Evolutionary conservation across 53 echinoderm and acorn worm genomes (phyloP).

Genomic region (Astropecten irregularis): DNA sequence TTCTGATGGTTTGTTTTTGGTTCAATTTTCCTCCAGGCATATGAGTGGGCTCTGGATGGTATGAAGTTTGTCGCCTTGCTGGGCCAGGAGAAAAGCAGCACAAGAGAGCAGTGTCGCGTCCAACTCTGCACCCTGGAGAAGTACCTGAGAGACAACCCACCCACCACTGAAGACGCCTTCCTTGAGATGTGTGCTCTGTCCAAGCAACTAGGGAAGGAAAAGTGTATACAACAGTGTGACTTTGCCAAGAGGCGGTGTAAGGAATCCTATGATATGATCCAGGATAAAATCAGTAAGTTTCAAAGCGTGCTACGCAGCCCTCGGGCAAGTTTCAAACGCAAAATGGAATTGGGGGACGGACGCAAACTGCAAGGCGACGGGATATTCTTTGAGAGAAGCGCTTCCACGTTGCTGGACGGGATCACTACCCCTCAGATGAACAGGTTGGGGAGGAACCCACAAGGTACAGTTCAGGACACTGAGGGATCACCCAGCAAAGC

Average conservation of each 20-base stretch:
- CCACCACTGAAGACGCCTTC: constrained; percentile 64
- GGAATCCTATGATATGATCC: constrained; percentile 70
- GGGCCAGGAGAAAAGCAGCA: constrained; percentile 65
- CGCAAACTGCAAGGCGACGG: neutral
- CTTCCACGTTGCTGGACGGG: neutral
- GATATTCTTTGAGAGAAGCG: constrained; percentile 9
- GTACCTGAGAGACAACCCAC: constrained; percentile 77
- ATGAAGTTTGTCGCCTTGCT: constrained; percentile 81
- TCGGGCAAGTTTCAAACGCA: constrained; percentile 6
- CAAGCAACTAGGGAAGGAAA: constrained; percentile 64
- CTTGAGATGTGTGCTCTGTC: constrained; percentile 60
- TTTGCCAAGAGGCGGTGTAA: constrained; percentile 74
- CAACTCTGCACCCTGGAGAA: constrained; percentile 74
- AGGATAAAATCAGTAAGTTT: constrained; percentile 57
- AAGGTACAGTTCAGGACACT: neutral
- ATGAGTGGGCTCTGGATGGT: constrained; percentile 81
- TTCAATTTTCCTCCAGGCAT: too few relatives aligned
- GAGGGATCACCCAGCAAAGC: constrained; percentile 41
- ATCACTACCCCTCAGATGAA: neutral
- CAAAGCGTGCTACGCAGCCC: constrained; percentile 28
- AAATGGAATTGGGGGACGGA: neutral
- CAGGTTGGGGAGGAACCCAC: neutral
- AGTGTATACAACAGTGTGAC: constrained; percentile 80
- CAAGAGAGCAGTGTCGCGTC: constrained; percentile 69
- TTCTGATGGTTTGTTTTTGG: too few relatives aligned